Evolutionary conservation across 2,113 vertebrate genomes (phyloP).

Genomic region (Rutilus rutilus): DNA sequence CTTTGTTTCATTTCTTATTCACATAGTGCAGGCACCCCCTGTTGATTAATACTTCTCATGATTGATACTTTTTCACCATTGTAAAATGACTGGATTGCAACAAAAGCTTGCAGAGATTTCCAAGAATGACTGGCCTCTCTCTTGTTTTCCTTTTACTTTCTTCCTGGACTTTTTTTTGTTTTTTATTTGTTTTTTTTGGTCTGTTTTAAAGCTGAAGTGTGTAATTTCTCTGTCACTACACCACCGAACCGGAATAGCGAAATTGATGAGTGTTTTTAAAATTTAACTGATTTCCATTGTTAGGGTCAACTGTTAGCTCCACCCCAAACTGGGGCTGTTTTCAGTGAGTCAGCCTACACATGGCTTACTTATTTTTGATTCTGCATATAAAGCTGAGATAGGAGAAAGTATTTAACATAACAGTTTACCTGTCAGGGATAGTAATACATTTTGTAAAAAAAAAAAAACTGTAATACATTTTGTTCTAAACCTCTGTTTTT

Average conservation of each 20-base stretch:
- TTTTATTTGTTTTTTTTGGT: neutral
- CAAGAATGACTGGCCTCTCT: neutral
- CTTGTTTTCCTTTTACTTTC: neutral
- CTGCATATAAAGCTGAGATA: neutral
- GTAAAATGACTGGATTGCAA: conserved; percentile 26
- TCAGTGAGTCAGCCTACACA: neutral
- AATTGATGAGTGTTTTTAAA: neutral
- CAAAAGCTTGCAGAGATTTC: conserved; percentile 22
- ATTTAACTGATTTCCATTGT: neutral
- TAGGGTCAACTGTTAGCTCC: neutral
- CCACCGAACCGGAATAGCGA: neutral
- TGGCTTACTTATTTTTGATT: neutral
- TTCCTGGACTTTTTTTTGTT: neutral
- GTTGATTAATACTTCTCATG: conserved; percentile 45
- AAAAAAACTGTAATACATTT: neutral
- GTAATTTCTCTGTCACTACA: neutral
- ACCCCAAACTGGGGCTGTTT: neutral
- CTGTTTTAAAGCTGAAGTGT: neutral
- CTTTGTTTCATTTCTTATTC: conserved; percentile 39
- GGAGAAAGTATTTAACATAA: neutral
- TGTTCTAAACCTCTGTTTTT: neutral
- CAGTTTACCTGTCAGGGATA: neutral
- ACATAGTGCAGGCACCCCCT: conserved; percentile 39
- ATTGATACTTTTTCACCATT: conserved; percentile 23
- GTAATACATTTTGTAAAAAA: too few relatives aligned